These are phyloP conservation scores for Cyclura pinguis DNA, from an alignment of 2,797 vertebrate genomes.

Conservation along the genomic window DNA sequence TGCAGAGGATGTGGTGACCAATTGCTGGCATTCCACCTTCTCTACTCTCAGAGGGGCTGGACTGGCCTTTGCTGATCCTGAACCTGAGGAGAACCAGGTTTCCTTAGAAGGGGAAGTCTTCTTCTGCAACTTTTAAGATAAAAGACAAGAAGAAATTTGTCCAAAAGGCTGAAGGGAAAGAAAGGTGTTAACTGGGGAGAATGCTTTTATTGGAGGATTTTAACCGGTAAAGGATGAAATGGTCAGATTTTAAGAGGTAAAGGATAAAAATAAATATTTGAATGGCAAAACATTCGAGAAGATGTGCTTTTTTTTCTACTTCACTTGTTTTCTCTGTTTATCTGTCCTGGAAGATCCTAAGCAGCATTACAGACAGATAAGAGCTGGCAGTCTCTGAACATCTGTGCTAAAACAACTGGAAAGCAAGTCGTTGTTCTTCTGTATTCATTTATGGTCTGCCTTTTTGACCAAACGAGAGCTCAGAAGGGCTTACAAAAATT, in stretches of 20 bases:
- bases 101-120: background rate
- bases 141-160: background rate
- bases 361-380: too few species aligned
- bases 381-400: too few species aligned
- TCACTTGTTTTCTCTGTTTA: background rate
- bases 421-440: too few species aligned
- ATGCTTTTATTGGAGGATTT: background rate
- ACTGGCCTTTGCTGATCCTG: background rate
- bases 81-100: too few species aligned
- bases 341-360: background rate
- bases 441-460: too few species aligned
- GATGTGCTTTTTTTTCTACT: too few species aligned
- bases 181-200: background rate
- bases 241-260: background rate
- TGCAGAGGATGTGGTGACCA: background rate
- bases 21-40: background rate
- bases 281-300: background rate
- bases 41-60: fast-evolving
- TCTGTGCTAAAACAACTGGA: too few species aligned
- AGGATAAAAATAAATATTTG: background rate
- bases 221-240: background rate
- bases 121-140: background rate
- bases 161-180: too few species aligned
- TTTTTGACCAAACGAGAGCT: too few species aligned
- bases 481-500: too few species aligned